phyloP scores from a whole-genome alignment of 2,888 invertebrate species.

The Neria commutata region DNA sequence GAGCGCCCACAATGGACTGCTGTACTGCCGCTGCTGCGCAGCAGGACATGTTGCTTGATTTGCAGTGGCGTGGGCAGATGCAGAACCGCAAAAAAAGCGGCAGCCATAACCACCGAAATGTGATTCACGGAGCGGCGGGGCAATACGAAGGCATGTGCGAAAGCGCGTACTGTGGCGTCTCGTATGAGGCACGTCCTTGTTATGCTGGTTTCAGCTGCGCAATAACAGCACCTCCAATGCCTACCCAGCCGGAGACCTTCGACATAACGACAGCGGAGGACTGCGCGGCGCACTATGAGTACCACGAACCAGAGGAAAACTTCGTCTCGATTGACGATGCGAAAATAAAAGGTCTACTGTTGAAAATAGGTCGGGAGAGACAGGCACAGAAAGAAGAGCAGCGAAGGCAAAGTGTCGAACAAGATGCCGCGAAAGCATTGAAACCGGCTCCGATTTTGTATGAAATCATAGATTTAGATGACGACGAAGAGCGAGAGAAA shows the following conservation, averaged over 20 bases:
- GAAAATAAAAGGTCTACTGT: constrained; percentile 53
- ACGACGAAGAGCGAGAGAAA: constrained; percentile 39
- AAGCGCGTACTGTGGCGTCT: constrained; percentile 18
- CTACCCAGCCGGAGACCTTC: not conserved
- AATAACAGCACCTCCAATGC: not conserved
- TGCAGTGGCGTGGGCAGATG: not conserved
- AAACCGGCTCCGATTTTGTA: constrained; percentile 28
- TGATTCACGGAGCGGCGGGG: not conserved
- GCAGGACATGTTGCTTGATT: not conserved
- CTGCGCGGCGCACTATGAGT: constrained; percentile 37
- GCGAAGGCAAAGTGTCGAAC: constrained; percentile 2
- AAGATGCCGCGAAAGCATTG: not conserved
- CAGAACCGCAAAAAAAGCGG: no score
- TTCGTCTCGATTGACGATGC: constrained; percentile 60
- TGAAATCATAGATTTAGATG: constrained; percentile 51
- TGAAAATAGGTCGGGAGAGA: constrained; percentile 49
- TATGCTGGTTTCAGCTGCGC: not conserved
- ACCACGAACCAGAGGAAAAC: constrained; percentile 57
- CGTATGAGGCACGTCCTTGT: constrained; percentile 21
- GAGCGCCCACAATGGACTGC: constrained; percentile 15
- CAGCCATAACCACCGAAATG: no score
- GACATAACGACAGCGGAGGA: not conserved
- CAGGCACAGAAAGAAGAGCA: constrained; percentile 30
- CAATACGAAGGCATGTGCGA: not conserved
- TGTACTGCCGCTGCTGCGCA: constrained; percentile 12